These are phyloP conservation scores for Bombus haemorrhoidalis DNA, from an alignment of 1,140 invertebrate genomes.

Conservation along the genomic window DNA sequence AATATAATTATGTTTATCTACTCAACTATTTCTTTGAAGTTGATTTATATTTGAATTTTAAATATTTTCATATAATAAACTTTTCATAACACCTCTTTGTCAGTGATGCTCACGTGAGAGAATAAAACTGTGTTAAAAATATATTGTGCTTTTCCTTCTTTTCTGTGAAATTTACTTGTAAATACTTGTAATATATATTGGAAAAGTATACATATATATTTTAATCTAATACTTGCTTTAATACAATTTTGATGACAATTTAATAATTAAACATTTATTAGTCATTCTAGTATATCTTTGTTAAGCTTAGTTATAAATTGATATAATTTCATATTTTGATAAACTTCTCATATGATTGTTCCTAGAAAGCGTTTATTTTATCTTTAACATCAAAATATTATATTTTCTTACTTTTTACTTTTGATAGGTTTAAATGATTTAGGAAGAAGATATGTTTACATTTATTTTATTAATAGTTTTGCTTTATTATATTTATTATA, in stretches of 20 bases:
- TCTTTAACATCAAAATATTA: not conserved
- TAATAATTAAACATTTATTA: too few species aligned
- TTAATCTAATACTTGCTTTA: too few species aligned
- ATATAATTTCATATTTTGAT: too few species aligned
- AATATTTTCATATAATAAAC: constrained; percentile 5
- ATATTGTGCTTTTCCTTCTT: not conserved
- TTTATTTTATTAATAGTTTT: not conserved
- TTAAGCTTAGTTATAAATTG: too few species aligned
- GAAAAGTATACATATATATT: too few species aligned
- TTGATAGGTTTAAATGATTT: not conserved
- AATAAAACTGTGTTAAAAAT: constrained; percentile 7
- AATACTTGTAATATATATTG: not conserved
- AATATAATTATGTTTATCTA: not conserved
- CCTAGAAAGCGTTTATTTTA: not conserved
- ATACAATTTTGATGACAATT: too few species aligned
- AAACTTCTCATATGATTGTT: too few species aligned
- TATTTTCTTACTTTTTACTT: not conserved
- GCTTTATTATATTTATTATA: not conserved
- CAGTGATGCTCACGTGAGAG: not conserved
- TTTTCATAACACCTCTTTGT: not conserved
- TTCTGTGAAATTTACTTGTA: not conserved
- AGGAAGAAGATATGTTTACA: not conserved
- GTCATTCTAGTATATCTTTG: too few species aligned
- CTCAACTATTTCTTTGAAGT: not conserved
- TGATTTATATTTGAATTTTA: constrained; percentile 6